Evolutionary conservation across 2,797 vertebrate genomes (phyloP).

Genomic region (Sebastes vulpes): DNA sequence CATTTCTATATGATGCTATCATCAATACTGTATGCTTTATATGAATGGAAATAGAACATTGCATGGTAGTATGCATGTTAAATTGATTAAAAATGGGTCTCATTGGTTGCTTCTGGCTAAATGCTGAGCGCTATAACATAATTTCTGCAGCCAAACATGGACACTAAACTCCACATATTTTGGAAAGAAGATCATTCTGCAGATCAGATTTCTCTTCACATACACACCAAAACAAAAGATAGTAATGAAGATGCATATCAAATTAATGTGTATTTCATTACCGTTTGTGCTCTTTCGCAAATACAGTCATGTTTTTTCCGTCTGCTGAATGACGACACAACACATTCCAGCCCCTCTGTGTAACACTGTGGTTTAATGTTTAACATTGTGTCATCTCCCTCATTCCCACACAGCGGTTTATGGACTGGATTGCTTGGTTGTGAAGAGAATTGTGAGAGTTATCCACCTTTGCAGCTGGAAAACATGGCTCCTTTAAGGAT

Average conservation of each 20-base stretch:
- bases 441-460: background rate
- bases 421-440: background rate
- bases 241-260: conserved; percentile 13
- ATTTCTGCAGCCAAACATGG: background rate
- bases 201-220: conserved; percentile 14
- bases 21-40: background rate
- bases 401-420: background rate
- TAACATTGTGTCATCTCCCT: background rate
- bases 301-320: background rate
- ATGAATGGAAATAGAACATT: background rate
- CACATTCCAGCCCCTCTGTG: background rate
- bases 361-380: background rate
- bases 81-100: background rate
- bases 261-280: conserved; percentile 17
- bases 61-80: background rate
- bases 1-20: background rate
- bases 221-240: background rate
- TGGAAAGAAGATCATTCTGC: conserved; percentile 28
- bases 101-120: background rate
- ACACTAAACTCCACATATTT: background rate
- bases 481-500: conserved; percentile 37
- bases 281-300: background rate
- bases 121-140: background rate
- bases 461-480: conserved; percentile 9
- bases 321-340: conserved; percentile 3